Percentiles rank a stretch among this genome's conserved stretches.
Conservation (phyloP, 37 sponge, comb jelly and placozoan species). For the Geodia barretti region DNA sequence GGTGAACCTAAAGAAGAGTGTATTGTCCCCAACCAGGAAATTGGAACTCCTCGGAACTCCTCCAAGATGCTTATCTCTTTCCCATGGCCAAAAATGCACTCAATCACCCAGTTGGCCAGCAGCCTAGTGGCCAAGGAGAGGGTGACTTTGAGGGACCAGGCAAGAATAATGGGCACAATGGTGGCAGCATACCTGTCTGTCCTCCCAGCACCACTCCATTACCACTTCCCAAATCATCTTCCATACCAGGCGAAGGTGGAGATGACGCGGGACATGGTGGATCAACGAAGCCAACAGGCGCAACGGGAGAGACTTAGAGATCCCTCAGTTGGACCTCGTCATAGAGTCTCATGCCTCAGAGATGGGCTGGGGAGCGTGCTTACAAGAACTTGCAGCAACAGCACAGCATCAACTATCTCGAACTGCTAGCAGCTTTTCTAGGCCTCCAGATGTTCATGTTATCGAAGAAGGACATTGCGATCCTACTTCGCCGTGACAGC, state of each 20-base stretch:
- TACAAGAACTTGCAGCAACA: background rate
- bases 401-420: constrained; percentile 20
- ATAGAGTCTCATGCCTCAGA: constrained; percentile 44
- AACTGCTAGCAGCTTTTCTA: constrained; percentile 32
- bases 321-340: background rate
- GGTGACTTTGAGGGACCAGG: constrained; percentile 11
- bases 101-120: background rate
- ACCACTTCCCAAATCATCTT: background rate
- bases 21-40: background rate
- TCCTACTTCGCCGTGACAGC: constrained; percentile 26
- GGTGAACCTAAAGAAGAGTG: background rate
- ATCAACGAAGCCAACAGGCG: background rate
- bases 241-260: constrained; percentile 1
- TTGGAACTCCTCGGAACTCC: constrained; percentile 50
- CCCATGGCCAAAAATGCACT: background rate
- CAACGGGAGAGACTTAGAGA: constrained; percentile 11
- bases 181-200: constrained; percentile 19
- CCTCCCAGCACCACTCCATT: constrained; percentile 31
- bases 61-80: no score
- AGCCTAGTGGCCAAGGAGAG: background rate
- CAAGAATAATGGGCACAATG: constrained; percentile 1
- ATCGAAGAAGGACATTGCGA: background rate
- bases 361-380: constrained; percentile 38
- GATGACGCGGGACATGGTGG: constrained; percentile 24
- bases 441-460: constrained; percentile 18